Evolutionary conservation across 1,140 invertebrate species (phyloP).

Genomic region (Heliconius congener): DNA sequence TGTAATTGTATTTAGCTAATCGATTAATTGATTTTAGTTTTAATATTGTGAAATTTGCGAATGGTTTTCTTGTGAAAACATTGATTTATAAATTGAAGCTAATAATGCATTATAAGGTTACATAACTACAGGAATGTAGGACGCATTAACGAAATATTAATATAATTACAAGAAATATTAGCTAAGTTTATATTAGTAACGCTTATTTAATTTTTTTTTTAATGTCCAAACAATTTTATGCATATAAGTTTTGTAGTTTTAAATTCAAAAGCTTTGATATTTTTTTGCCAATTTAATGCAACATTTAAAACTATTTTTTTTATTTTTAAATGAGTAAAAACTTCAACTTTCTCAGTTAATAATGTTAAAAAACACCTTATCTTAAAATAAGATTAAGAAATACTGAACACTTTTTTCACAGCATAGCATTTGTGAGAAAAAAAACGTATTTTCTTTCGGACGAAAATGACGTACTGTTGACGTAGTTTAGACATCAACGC

Average conservation of each 20-base stretch:
- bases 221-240: neutral
- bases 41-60: slow-evolving; percentile 22
- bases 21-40: slow-evolving; percentile 21
- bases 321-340: too few relatives aligned
- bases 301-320: too few relatives aligned
- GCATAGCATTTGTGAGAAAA: neutral
- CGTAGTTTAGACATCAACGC: slow-evolving; percentile 5
- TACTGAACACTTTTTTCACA: neutral
- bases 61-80: slow-evolving; percentile 13
- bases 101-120: slow-evolving; percentile 22
- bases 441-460: neutral
- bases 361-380: too few relatives aligned
- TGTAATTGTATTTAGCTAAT: slow-evolving; percentile 21
- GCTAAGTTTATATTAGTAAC: slow-evolving; percentile 1
- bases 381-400: neutral
- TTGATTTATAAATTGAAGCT: neutral
- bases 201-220: neutral
- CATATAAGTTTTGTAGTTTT: too few relatives aligned
- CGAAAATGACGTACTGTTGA: neutral
- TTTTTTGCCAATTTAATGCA: too few relatives aligned
- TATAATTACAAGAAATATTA: slow-evolving; percentile 32
- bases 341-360: too few relatives aligned
- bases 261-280: too few relatives aligned
- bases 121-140: slow-evolving; percentile 35
- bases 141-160: slow-evolving; percentile 29